Base-by-base conservation (phyloP, 2,797 vertebrate genomes). In the Geotrypetes seraphini region DNA sequence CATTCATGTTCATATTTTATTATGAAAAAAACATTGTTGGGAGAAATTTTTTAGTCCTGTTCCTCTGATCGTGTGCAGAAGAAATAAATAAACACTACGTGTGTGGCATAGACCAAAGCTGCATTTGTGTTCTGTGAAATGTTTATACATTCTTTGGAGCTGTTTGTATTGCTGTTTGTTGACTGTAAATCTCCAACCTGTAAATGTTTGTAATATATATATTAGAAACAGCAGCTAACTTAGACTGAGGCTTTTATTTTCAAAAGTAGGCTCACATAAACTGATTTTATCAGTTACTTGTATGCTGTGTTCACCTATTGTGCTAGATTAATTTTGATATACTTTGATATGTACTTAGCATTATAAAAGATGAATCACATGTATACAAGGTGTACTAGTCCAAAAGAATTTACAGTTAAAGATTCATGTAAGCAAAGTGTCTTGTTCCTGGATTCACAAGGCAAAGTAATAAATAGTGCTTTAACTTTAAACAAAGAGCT, bases 201-300 rank as follows among this genome's bases (percentile, higher is more conserved):
- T 53, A 23, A 47, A 60, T 52, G 56, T 48, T 73, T 73, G 29
- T 59, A 57, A 66, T 62, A 24, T 77, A 66, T 69, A 61, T 41
- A 56, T 62, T 37, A 50, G 5, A 31, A 50, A 43, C 31, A 58
- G 44, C 2, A 0, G 12, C 19, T 23, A 54, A 28, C 16, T 33
- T 31, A 30, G 28, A 20, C 11, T 43, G 23, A 31, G 33, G 15
- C 40, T 54, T 54, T 50, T n/a, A n/a, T 42, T 33, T 45, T 22
- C 32, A 33, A 58, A 7, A 41, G 14, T 43, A n/a, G n/a, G 41
- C 18, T 31, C 15, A 31, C 22, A 54, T 64, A 46, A 48, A 41
- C 8, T 45, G n/a, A n/a, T n/a, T n/a, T n/a, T n/a, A n/a, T n/a
- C n/a, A n/a, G n/a, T n/a, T n/a, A n/a, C n/a, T n/a, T n/a, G n/a